Evolutionary conservation across 2,888 invertebrate species (phyloP).

Genomic region (Caprella mutica): DNA sequence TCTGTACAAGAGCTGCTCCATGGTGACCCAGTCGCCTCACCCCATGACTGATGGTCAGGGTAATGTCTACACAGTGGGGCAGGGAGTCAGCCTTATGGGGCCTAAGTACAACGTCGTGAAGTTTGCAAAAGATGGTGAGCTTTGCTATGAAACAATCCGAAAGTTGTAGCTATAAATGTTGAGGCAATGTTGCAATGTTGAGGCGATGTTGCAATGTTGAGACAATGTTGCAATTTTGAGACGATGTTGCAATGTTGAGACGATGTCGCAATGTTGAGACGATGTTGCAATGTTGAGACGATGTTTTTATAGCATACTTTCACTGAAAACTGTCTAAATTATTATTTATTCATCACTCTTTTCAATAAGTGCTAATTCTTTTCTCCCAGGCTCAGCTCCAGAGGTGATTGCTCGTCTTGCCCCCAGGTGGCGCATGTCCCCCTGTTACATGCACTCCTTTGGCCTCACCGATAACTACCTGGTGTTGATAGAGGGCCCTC

Average conservation of each 20-base stretch:
- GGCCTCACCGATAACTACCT: constrained; percentile 77
- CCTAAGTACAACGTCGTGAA: constrained; percentile 28
- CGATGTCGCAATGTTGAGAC: too few relatives aligned
- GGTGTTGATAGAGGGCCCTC: constrained; percentile 76
- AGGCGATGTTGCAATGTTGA: too few relatives aligned
- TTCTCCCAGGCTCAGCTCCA: not conserved
- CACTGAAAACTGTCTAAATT: too few relatives aligned
- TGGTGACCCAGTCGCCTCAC: constrained; percentile 29
- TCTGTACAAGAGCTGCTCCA: constrained; percentile 19
- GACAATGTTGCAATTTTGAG: too few relatives aligned
- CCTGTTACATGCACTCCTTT: constrained; percentile 86
- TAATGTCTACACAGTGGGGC: constrained; percentile 26
- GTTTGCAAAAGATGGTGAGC: constrained; percentile 24
- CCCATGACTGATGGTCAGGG: constrained; percentile 20
- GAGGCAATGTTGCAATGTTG: too few relatives aligned
- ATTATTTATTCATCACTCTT: too few relatives aligned
- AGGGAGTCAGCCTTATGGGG: constrained; percentile 28
- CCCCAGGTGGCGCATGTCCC: constrained; percentile 65
- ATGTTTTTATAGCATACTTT: too few relatives aligned
- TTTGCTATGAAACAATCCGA: too few relatives aligned
- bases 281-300: too few relatives aligned
- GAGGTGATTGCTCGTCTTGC: constrained; percentile 52
- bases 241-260: too few relatives aligned
- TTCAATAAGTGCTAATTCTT: too few relatives aligned
- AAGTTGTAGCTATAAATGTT: too few relatives aligned